These are phyloP conservation scores for Drosophila mauritiana DNA, from an alignment of 1,140 invertebrate genomes.

Conservation along the genomic window DNA sequence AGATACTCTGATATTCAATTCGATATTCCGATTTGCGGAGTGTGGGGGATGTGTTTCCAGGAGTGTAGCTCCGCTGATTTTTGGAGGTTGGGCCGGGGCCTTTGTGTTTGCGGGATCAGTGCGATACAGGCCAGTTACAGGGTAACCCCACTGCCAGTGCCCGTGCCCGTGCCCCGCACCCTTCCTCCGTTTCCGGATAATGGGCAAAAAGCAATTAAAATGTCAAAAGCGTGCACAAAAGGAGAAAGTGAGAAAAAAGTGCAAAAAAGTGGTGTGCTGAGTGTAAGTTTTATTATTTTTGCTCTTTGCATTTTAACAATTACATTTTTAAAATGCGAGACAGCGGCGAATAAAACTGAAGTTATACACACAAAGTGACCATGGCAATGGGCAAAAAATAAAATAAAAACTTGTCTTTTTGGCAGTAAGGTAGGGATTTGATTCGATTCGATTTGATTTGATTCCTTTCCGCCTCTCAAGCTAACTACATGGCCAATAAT, in stretches of 20 bases:
- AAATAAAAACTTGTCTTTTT: background rate
- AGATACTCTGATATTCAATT: constrained; percentile 30
- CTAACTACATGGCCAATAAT: constrained; percentile 10
- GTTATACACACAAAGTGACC: constrained; percentile 31
- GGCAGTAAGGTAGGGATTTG: constrained; percentile 13
- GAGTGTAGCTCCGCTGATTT: constrained; percentile 1
- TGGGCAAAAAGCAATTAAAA: constrained; percentile 81
- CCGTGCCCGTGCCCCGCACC: background rate
- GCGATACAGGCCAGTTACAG: too few species aligned
- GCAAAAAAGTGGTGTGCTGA: constrained; percentile 50
- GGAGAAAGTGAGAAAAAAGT: constrained; percentile 79
- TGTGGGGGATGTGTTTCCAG: constrained; percentile 9
- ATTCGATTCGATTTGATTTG: background rate
- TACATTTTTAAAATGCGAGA: constrained; percentile 65
- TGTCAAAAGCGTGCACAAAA: constrained; percentile 82
- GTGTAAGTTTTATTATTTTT: constrained; percentile 46
- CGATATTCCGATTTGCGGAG: constrained; percentile 6
- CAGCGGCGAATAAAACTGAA: constrained; percentile 14
- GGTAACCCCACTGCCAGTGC: too few species aligned
- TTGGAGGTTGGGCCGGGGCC: constrained; percentile 17
- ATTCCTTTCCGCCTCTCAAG: constrained; percentile 11
- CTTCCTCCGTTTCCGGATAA: constrained; percentile 43
- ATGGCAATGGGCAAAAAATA: constrained; percentile 28
- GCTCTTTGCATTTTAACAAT: constrained; percentile 71
- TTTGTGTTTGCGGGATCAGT: constrained; percentile 24